phyloP scores from a whole-genome alignment of 1,140 invertebrate genomes.

The Drosophila micromelanica region DNA sequence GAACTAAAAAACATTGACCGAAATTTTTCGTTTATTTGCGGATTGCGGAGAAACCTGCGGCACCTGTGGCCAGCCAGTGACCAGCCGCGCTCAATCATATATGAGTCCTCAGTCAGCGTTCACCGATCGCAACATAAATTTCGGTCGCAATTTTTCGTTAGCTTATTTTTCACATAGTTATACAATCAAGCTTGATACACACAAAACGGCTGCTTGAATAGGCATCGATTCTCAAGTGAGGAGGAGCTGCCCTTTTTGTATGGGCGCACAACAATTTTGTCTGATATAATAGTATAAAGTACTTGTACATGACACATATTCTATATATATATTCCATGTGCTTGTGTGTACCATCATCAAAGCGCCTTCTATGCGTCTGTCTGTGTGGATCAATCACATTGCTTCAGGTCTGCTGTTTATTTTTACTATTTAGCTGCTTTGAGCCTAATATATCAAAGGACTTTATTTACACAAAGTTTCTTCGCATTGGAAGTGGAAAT shows the following conservation, averaged over 20 bases:
- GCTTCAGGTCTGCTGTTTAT: conserved; percentile 61
- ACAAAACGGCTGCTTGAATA: conserved; percentile 72
- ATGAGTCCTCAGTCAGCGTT: conserved; percentile 28
- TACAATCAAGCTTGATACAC: conserved; percentile 81
- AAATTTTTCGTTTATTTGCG: conserved; percentile 61
- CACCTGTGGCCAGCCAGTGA: conserved; percentile 1
- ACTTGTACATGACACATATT: conserved; percentile 42
- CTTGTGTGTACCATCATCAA: conserved; percentile 39
- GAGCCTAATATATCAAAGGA: conserved; percentile 65
- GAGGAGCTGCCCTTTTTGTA: conserved; percentile 26
- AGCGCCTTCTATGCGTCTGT: conserved; percentile 52
- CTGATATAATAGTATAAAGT: conserved; percentile 40
- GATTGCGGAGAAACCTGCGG: conserved; percentile 27
- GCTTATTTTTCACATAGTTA: conserved; percentile 38
- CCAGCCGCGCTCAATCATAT: conserved; percentile 4
- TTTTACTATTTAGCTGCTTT: conserved; percentile 16
- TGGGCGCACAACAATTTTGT: conserved; percentile 40
- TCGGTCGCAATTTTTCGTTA: conserved; percentile 74
- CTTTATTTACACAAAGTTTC: conserved; percentile 84
- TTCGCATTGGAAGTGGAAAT: conserved; percentile 46
- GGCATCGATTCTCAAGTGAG: conserved; percentile 28
- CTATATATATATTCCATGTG: conserved; percentile 36
- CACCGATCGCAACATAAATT: conserved; percentile 72
- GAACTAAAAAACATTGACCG: conserved; percentile 68
- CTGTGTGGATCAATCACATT: conserved; percentile 79